phyloP scores from a whole-genome alignment of 2,113 vertebrate species.

The Trogon melanurus region DNA sequence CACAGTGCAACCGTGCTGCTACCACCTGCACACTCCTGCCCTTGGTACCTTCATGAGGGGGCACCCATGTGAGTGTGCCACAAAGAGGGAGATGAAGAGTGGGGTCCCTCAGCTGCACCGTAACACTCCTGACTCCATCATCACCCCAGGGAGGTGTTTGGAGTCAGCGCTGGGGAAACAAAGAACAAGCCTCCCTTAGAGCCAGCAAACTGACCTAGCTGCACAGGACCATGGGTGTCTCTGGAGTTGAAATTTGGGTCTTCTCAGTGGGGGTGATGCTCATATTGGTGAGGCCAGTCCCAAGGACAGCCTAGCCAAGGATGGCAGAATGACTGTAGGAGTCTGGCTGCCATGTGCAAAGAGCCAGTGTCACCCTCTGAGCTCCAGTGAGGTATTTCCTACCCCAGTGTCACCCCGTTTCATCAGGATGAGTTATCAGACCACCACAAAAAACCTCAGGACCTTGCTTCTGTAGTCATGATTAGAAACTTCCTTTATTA shows the following conservation, averaged over 20 bases:
- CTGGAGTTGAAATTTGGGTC: background rate
- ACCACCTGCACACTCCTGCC: too few relatives aligned
- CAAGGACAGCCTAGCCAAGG: background rate
- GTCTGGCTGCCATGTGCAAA: background rate
- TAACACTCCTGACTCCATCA: accelerated
- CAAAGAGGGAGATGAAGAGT: accelerated
- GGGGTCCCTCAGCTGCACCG: background rate
- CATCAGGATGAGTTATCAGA: slow-evolving; percentile 30
- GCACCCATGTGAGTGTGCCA: background rate
- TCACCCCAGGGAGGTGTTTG: background rate
- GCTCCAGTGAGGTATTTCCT: background rate
- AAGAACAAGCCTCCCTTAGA: background rate
- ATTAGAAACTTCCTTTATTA: slow-evolving; percentile 45
- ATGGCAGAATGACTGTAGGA: background rate
- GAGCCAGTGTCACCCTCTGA: background rate
- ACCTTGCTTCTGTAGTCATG: background rate
- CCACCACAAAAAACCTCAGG: slow-evolving; percentile 8
- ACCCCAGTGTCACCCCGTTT: background rate
- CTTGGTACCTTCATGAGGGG: accelerated
- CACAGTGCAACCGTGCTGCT: background rate
- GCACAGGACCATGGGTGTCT: background rate
- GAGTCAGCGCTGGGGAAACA: background rate
- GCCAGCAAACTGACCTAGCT: background rate
- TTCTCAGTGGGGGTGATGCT: background rate
- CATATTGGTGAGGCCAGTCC: background rate